Percentiles rank a stretch among this genome's conserved stretches.
phyloP scores from a whole-genome alignment of 92 coral and sea anemone genomes.

The Ricordea florida region DNA sequence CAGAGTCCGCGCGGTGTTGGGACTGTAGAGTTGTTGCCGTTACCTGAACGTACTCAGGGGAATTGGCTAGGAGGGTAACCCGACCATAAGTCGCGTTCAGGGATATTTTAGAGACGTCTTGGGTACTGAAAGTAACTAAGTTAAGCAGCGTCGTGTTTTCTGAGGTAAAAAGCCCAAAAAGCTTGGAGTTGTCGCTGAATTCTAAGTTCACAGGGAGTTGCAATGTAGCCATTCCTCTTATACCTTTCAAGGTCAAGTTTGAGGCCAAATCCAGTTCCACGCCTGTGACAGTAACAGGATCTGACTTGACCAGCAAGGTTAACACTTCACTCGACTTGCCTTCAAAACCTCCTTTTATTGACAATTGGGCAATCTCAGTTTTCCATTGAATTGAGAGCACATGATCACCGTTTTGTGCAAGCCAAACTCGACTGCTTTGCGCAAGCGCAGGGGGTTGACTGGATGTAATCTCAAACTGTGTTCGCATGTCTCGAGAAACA shows the following conservation, averaged over 20 bases:
- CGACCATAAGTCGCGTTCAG: constrained; percentile 40
- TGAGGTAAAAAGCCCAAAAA: constrained; percentile 11
- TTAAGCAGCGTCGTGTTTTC: constrained; percentile 18
- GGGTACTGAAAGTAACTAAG: constrained; percentile 27
- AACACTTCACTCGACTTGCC: not conserved
- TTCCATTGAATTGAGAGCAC: constrained; percentile 14
- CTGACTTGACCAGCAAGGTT: constrained; percentile 7
- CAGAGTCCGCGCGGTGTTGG: not conserved
- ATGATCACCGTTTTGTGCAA: not conserved
- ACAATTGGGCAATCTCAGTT: constrained; percentile 5
- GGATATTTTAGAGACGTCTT: constrained; percentile 15
- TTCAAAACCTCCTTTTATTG: constrained; percentile 15
- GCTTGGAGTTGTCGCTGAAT: constrained; percentile 32
- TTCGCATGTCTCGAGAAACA: constrained; percentile 4
- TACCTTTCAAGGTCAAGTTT: constrained; percentile 30
- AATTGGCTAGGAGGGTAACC: constrained; percentile 23
- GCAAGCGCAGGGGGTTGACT: constrained; percentile 42
- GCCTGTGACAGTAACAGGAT: constrained; percentile 5
- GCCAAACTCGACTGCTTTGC: not conserved
- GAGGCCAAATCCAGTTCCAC: constrained; percentile 9
- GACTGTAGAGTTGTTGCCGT: constrained; percentile 16
- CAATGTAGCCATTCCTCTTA: constrained; percentile 14
- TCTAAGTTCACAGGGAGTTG: constrained; percentile 18
- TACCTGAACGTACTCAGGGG: constrained; percentile 30
- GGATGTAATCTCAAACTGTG: not conserved